Evolutionary conservation across 2,797 vertebrate species (phyloP), one percentile per base, ranked within the genome.

Genomic region (Phrynocephalus forsythii): DNA sequence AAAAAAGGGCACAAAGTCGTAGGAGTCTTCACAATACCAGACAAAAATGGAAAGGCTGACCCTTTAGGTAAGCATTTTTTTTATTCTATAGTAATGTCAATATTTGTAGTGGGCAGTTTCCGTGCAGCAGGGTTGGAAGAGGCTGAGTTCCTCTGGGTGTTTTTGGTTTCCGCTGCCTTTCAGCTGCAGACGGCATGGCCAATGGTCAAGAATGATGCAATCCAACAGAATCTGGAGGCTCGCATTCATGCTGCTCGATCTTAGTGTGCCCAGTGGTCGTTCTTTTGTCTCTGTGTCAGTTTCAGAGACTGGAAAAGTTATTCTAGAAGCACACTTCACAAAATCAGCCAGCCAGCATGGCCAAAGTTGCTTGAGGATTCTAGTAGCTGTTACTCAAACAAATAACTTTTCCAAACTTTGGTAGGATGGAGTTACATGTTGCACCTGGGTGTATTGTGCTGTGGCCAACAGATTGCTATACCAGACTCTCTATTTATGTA

Each of bases 1-100:
- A 99, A 98, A 95, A 97, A 98, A 86, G 99, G 99, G 2, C 98
- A 99, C 95, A 98, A 96, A 89, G 96, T 99, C 6, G 99, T 99
- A 87, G 99, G 99, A 0, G 99, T 99, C 73, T 99, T 99, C 95
- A 99, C 99, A 0, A 97, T 99, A 79, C 99, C 99, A 28, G 99
- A 99, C 95, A 98, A 97, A 93, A 98, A 99, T 91, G 99, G 99
- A 86, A 99, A 99, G 95, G 98, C 98, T 0, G 99, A 99, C 95
- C 99, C 99, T 1, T 93, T 99, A 84, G 99, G 99, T 99, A 94
- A 98, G 98, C 97, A 30, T 56, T 86, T 66, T 78, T 7, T 44
- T 44, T 44, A 73, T 75, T 33, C 66, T 38, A 33, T 8, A 10
- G 0, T 71, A n/a, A 78, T 20, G 11, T 44, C 63, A 86, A 77